A percentile compares a stretch with the other conserved stretches of the same genome.
phyloP scores from a whole-genome alignment of 2,888 invertebrate species.

The Andrena trimmerana region DNA sequence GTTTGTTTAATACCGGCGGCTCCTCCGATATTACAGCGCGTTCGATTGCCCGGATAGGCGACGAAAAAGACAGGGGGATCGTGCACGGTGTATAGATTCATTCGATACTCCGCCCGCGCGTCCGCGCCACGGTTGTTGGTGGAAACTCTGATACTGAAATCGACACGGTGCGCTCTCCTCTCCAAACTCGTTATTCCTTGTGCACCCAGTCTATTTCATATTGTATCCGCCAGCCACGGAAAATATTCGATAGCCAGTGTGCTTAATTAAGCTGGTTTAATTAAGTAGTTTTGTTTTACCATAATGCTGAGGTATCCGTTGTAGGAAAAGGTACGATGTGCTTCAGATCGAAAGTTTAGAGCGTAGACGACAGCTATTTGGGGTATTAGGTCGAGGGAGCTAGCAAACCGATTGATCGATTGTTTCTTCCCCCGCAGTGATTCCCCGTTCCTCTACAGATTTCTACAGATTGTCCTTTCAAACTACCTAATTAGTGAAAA shows the following conservation, averaged over 20 bases:
- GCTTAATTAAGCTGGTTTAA: too few species aligned
- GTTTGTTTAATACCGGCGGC: slow-evolving; percentile 72
- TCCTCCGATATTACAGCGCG: slow-evolving; percentile 53
- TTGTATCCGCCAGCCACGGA: too few species aligned
- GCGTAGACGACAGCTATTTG: neutral
- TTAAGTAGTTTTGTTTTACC: too few species aligned
- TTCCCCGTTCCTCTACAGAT: slow-evolving; percentile 2
- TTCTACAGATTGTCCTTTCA: neutral
- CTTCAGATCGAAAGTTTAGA: neutral
- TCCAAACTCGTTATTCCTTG: too few species aligned
- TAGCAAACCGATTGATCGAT: slow-evolving; percentile 9
- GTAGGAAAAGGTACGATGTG: neutral
- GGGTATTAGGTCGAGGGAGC: neutral
- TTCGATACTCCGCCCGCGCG: neutral
- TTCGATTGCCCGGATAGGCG: slow-evolving; percentile 11
- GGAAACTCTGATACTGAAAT: neutral
- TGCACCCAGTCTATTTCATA: too few species aligned
- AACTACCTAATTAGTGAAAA: neutral
- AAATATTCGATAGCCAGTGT: too few species aligned
- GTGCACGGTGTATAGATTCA: neutral
- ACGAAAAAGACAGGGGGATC: neutral
- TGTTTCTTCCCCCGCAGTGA: neutral
- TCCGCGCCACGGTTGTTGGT: neutral
- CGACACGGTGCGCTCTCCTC: too few species aligned
- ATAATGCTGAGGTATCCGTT: too few species aligned